Conservation (phyloP, 1,140 invertebrate genomes). For the Macrotrachela quadricornifera region DNA sequence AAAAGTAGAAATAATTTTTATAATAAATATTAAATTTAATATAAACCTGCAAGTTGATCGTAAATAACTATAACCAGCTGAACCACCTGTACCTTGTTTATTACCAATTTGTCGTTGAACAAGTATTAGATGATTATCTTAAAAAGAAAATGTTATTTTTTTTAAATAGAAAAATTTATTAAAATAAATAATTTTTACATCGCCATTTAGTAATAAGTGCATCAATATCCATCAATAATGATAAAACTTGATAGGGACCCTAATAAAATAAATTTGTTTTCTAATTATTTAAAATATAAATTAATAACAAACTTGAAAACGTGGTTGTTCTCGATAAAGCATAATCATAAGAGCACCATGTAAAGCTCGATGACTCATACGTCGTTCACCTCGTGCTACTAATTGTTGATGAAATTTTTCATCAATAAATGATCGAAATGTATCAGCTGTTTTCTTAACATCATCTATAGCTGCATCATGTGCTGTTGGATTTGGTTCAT, state of each 20-base stretch:
- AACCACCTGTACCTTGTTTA: constrained; percentile 83
- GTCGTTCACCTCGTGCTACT: constrained; percentile 44
- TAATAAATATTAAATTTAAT: no score
- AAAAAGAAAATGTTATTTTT: constrained; percentile 12
- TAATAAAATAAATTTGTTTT: no score
- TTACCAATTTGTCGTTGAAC: constrained; percentile 98
- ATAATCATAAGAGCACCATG: constrained; percentile 93
- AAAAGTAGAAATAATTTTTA: no score
- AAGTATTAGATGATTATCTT: constrained; percentile 93
- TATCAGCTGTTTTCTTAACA: constrained; percentile 49
- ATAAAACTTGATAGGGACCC: constrained; percentile 67
- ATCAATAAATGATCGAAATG: constrained; percentile 72
- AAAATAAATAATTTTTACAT: constrained; percentile 46
- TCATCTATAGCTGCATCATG: constrained; percentile 44
- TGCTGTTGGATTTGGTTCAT: constrained; percentile 37
- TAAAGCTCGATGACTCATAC: constrained; percentile 66
- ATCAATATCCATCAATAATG: constrained; percentile 86
- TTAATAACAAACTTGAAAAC: constrained; percentile 57
- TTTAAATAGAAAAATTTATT: background rate
- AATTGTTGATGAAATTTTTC: constrained; percentile 49
- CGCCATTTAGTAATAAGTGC: constrained; percentile 96
- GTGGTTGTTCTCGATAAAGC: constrained; percentile 77
- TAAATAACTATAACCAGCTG: constrained; percentile 90
- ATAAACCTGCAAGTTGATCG: constrained; percentile 48
- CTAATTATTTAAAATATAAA: no score